Evolutionary conservation across 2,888 invertebrate species (phyloP), one percentile per base, ranked within the genome.

Genomic region (Leptura quadrifasciata): DNA sequence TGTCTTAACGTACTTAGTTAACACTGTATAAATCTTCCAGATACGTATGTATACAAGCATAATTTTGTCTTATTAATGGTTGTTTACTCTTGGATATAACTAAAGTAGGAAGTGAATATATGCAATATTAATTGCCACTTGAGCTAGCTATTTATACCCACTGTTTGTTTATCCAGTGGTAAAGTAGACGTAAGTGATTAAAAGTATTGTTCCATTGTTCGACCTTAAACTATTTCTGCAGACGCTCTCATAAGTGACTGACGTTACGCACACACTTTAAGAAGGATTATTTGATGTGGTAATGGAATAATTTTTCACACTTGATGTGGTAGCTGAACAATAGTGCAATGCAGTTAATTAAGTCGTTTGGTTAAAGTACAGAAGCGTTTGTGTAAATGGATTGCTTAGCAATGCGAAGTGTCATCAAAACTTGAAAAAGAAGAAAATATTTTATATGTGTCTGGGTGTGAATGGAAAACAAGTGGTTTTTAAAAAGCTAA

Each of bases 81-180:
- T 17, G 17, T 5, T 54, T 54, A 24, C 20, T 54, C 20, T 67
- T 24, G 54, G 20, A n/a, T 15, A 20, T 17, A 21, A 9, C n/a
- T 67, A 15, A 21, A 54, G 39, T 20, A 57, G 68, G 68, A 35
- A 68, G 31, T 18, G 24, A 21, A 12, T 20, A 31, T 31, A 47
- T n/a, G 18, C 55, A 68, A 17, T 10, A 24, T 57, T 68, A 68
- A 68, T 55, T 68, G 68, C 55, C 20, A 4, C 27, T 57, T 5
- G 57, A 68, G 31, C 12, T 35, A 31, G 57, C 55, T 31, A 57
- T 47, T 15, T 47, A n/a, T 52, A 27, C 5, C 24, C 24, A 54
- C 27, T 54, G 52, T 54, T 20, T 57, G 20, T 27, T 68, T 31
- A 57, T 55, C 68, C 18, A 52, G 17, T 52, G 20, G 17, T 52